Conservation (phyloP, 92 coral and sea anemone genomes). For the Actinernus sp. region DNA sequence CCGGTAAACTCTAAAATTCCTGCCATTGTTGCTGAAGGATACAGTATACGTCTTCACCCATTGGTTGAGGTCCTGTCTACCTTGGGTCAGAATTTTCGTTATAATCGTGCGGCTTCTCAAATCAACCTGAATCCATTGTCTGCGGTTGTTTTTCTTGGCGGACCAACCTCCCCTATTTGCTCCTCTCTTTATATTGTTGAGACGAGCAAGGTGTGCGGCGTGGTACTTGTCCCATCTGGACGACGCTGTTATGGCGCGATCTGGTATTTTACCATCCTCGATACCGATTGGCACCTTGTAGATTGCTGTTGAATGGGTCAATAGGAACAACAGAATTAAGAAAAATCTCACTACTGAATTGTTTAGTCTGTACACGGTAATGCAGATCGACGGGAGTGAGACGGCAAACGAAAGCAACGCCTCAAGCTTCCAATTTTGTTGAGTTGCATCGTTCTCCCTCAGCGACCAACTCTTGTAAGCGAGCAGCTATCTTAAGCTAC, state of each 20-base stretch:
- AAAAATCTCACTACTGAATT: too few species aligned
- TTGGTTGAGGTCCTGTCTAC: slow-evolving; percentile 57
- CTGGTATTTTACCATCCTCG: slow-evolving; percentile 36
- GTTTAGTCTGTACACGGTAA: too few species aligned
- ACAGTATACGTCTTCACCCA: slow-evolving; percentile 65
- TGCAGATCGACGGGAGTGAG: too few species aligned
- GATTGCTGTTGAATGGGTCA: too few species aligned
- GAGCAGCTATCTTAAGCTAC: too few species aligned
- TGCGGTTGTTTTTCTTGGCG: slow-evolving; percentile 63
- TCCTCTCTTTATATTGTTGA: slow-evolving; percentile 59
- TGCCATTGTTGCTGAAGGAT: slow-evolving; percentile 60
- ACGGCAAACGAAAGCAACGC: too few species aligned
- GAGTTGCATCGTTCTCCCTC: too few species aligned
- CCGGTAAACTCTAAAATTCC: slow-evolving; percentile 53
- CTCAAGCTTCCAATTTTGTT: too few species aligned
- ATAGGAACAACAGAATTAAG: too few species aligned
- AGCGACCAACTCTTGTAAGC: too few species aligned
- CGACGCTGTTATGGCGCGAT: slow-evolving; percentile 54
- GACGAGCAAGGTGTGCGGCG: slow-evolving; percentile 68
- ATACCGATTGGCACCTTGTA: slow-evolving; percentile 62
- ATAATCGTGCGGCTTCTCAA: slow-evolving; percentile 11
- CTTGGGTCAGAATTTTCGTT: slow-evolving; percentile 50
- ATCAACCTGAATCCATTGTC: slow-evolving; percentile 76
- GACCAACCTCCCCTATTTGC: slow-evolving; percentile 78
- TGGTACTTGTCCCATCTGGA: slow-evolving; percentile 69